Percentiles rank a stretch among this genome's conserved stretches.
Evolutionary conservation across 2,888 invertebrate genomes (phyloP).

Genomic region (Nomada ruficornis): DNA sequence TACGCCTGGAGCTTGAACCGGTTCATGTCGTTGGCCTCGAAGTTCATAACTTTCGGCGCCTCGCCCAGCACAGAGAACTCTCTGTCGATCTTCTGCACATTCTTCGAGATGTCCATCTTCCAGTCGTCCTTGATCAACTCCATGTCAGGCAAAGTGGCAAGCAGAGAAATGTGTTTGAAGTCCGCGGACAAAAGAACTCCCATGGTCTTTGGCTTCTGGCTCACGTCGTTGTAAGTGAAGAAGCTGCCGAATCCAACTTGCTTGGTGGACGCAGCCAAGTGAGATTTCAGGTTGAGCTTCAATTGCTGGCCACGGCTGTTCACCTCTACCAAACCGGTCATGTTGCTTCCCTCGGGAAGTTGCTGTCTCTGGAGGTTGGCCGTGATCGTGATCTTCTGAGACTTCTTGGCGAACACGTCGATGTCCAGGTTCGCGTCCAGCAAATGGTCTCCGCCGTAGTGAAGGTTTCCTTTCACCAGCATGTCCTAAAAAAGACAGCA

Average conservation of each 20-base stretch:
- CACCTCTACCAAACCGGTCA: slow-evolving; percentile 82
- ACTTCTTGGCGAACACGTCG: slow-evolving; percentile 87
- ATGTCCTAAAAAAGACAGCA: slow-evolving; percentile 81
- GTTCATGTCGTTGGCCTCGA: slow-evolving; percentile 86
- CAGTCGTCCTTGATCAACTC: slow-evolving; percentile 86
- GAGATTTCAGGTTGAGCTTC: slow-evolving; percentile 80
- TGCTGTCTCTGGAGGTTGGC: slow-evolving; percentile 76
- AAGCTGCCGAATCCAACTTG: slow-evolving; percentile 79
- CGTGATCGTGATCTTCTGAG: slow-evolving; percentile 85
- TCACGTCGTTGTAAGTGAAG: slow-evolving; percentile 81
- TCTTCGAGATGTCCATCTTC: slow-evolving; percentile 85
- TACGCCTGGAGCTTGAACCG: slow-evolving; percentile 86
- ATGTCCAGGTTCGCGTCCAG: slow-evolving; percentile 84
- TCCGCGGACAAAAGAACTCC: slow-evolving; percentile 72
- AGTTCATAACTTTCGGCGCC: slow-evolving; percentile 84
- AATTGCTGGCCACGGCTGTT: slow-evolving; percentile 85
- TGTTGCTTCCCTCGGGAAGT: slow-evolving; percentile 82
- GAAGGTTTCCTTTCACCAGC: slow-evolving; percentile 84
- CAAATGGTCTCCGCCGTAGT: slow-evolving; percentile 82
- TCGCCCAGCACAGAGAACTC: slow-evolving; percentile 85
- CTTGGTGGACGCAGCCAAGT: slow-evolving; percentile 76
- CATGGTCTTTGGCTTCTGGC: slow-evolving; percentile 79
- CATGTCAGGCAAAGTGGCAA: slow-evolving; percentile 84
- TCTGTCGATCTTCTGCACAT: slow-evolving; percentile 85
- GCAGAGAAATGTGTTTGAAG: slow-evolving; percentile 66